phyloP scores from a whole-genome alignment of 2,888 invertebrate species.

The Aporophyla lueneburgensis region DNA sequence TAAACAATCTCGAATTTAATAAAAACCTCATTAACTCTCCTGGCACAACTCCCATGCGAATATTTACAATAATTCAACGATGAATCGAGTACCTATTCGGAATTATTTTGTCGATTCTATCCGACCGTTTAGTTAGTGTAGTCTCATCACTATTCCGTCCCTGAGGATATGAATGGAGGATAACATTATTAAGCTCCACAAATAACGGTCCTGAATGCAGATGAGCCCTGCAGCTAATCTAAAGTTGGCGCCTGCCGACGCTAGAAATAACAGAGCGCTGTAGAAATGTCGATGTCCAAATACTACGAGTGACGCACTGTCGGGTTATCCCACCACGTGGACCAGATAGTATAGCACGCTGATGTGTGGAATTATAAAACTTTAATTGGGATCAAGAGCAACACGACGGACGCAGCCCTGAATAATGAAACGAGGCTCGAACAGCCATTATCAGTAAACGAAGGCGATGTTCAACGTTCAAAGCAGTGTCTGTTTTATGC shows the following conservation, averaged over 20 bases:
- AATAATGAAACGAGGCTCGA: conserved; percentile 14
- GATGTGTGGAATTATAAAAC: conserved; percentile 20
- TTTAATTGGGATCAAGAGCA: conserved; percentile 33
- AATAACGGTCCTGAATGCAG: conserved; percentile 85
- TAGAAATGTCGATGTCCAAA: conserved; percentile 85
- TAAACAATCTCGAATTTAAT: conserved; percentile 77
- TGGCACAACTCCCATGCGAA: conserved; percentile 64
- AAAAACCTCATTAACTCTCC: conserved; percentile 71
- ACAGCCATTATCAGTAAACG: conserved; percentile 29
- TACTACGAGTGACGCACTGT: conserved; percentile 78
- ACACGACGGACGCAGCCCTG: conserved; percentile 1
- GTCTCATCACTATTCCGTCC: conserved; percentile 66
- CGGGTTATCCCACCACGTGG: conserved; percentile 74
- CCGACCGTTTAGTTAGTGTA: conserved; percentile 49
- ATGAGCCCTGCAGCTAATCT: conserved; percentile 86
- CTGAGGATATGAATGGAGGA: conserved; percentile 80
- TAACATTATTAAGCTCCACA: conserved; percentile 82
- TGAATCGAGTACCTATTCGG: conserved; percentile 39
- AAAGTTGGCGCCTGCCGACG: conserved; percentile 84
- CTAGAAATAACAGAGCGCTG: conserved; percentile 86
- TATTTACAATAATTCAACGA: conserved; percentile 51
- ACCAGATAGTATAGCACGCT: conserved; percentile 9
- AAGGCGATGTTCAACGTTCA: conserved; percentile 22
- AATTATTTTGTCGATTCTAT: conserved; percentile 54
- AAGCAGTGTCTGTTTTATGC: conserved; percentile 33